Evolutionary conservation across 2,888 invertebrate species (phyloP), one percentile per base, ranked within the genome.

Genomic region (Sphinx pinastri): DNA sequence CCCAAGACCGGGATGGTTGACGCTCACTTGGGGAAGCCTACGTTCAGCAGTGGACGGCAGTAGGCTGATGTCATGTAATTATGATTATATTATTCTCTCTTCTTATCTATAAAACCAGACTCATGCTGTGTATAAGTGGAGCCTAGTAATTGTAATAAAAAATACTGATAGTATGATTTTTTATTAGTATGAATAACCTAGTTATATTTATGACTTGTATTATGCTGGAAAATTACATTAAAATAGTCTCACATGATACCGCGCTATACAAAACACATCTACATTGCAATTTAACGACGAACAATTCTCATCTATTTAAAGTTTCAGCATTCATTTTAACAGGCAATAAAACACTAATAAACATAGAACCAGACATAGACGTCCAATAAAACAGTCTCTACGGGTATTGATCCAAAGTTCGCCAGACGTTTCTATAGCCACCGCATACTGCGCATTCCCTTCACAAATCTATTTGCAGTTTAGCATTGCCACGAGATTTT

Each of bases 321-420:
- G 16, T 16, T 19, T 14, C 54, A 16, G 19, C 19, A 8, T 55
- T n/a, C 59, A 59, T 38, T 59, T 38, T n/a, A 59, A 10, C 59
- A n/a, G n/a, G n/a, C 2, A 63, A 63, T 31, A 58, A 55, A 51
- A 47, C n/a, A 19, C 38, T 38, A 58, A 63, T 16, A 54, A 19
- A 45, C 47, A 38, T 16, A 45, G n/a, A n/a, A 12, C 52, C 71
- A 73, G 73, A 73, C 73, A 68, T 54, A 71, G 51, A 70, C 59
- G 70, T 58, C 59, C 70, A 74, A 72, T 70, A 70, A 72, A 69
- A 72, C 54, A 25, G 59, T 69, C 71, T 60, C 57, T n/a, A 38
- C 59, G 19, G n/a, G 54, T 69, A 63, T 63, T 54, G 63, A 69
- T 54, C 69, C 68, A 31, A 31, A 58, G 12, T 19, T 67, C 14